Percentiles rank a stretch among this genome's conserved stretches.
These are phyloP conservation scores for Artemisiospiza belli DNA, from an alignment of 2,113 vertebrate genomes.

Conservation along the genomic window DNA sequence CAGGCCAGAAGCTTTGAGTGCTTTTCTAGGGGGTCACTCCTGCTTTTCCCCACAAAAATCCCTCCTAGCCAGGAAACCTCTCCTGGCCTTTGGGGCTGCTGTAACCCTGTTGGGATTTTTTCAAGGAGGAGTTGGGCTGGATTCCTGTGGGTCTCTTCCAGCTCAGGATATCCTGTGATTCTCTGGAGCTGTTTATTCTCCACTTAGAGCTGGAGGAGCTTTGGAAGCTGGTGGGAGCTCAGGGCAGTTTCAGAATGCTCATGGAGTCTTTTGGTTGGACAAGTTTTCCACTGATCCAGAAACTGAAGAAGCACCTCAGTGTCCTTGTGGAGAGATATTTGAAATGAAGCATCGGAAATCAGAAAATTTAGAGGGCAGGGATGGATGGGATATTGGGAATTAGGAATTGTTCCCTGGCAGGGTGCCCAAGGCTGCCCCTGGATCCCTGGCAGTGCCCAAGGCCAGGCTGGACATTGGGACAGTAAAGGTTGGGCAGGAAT, in stretches of 20 bases:
- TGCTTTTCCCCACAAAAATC: not conserved
- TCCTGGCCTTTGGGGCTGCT: fast-evolving
- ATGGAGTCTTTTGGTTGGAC: fast-evolving
- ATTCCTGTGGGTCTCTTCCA: not conserved
- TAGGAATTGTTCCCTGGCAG: not conserved
- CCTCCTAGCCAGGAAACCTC: fast-evolving
- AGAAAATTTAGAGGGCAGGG: not conserved
- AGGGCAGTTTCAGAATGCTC: not conserved
- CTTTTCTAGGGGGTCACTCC: not conserved
- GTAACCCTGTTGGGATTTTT: not conserved
- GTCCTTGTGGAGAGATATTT: not conserved
- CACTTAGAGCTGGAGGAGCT: not conserved
- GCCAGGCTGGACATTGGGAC: not conserved
- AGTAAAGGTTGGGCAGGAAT: not conserved
- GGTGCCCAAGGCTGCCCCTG: not conserved
- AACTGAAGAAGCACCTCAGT: not conserved
- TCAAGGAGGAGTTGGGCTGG: fast-evolving
- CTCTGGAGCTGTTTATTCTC: not conserved
- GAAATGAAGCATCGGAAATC: no score
- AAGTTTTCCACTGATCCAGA: no score
- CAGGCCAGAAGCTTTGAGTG: not conserved
- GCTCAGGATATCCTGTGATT: not conserved
- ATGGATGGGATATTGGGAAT: fast-evolving
- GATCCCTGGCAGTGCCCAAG: not conserved
- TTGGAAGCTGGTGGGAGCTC: not conserved